Percentiles rank a stretch among this genome's conserved stretches.
Evolutionary conservation across 1,140 invertebrate species (phyloP).

Genomic region (Drosophila chauvacae): DNA sequence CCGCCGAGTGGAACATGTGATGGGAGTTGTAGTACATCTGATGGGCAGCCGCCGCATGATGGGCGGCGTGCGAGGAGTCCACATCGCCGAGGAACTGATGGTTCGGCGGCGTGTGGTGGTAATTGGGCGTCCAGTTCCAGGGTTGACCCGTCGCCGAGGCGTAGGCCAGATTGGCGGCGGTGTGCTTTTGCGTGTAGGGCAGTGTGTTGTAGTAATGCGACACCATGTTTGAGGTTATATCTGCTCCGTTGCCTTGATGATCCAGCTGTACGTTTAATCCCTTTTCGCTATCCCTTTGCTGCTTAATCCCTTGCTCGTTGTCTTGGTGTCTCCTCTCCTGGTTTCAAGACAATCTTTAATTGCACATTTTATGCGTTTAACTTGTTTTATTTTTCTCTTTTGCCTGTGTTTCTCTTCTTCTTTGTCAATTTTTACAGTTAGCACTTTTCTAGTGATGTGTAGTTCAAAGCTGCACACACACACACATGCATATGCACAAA

Average conservation of each 20-base stretch:
- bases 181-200: slow-evolving; percentile 80
- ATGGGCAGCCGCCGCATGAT: slow-evolving; percentile 69
- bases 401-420: slow-evolving; percentile 17
- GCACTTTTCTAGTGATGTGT: slow-evolving; percentile 25
- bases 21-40: slow-evolving; percentile 85
- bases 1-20: slow-evolving; percentile 80
- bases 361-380: slow-evolving; percentile 35
- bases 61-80: slow-evolving; percentile 81
- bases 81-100: slow-evolving; percentile 85
- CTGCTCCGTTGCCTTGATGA: slow-evolving; percentile 14
- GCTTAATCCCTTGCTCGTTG: slow-evolving; percentile 4
- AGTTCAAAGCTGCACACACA: slow-evolving; percentile 2
- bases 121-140: slow-evolving; percentile 81
- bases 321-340: slow-evolving; percentile 5
- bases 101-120: slow-evolving; percentile 84
- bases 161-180: slow-evolving; percentile 78
- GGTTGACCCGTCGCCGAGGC: slow-evolving; percentile 71
- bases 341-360: slow-evolving; percentile 12
- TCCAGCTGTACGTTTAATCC: slow-evolving; percentile 16
- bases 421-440: slow-evolving; percentile 36
- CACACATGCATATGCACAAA: slow-evolving; percentile 3
- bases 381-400: slow-evolving; percentile 3
- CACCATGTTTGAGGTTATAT: slow-evolving; percentile 69
- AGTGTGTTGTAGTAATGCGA: slow-evolving; percentile 81
- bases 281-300: slow-evolving; percentile 4